These are phyloP conservation scores for Procambarus virginalis DNA, from an alignment of 1,140 invertebrate genomes.

Conservation along the genomic window DNA sequence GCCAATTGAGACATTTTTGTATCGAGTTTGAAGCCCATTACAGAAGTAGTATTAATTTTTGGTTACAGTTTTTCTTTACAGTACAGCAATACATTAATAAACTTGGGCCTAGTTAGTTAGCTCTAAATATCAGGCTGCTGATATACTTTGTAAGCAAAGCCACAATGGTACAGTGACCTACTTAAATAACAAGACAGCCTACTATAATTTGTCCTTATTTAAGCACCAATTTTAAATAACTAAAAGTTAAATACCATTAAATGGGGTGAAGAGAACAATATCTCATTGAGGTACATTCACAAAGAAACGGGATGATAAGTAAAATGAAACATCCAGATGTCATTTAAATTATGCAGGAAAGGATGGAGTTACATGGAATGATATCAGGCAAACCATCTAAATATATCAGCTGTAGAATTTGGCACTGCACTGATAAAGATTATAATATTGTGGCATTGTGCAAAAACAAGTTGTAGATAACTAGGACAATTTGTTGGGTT, in stretches of 20 bases:
- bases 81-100: not conserved
- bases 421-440: conserved; percentile 50
- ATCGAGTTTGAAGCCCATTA: too few species aligned
- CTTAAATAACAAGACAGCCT: conserved; percentile 10
- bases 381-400: conserved; percentile 61
- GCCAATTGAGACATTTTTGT: not conserved
- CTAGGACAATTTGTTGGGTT: conserved; percentile 15
- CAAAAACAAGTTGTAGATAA: conserved; percentile 44
- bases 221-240: not conserved
- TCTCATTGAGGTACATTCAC: conserved; percentile 13
- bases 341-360: not conserved
- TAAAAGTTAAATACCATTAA: not conserved
- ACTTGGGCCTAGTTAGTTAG: not conserved
- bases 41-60: too few species aligned
- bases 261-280: not conserved
- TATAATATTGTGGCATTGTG: conserved; percentile 21
- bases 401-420: conserved; percentile 49
- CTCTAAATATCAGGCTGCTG: not conserved
- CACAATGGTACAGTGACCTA: not conserved
- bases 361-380: conserved; percentile 55
- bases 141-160: not conserved
- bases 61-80: too few species aligned
- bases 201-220: not conserved
- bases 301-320: conserved; percentile 5
- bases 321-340: not conserved